Base-by-base conservation (phyloP, 2,113 vertebrate species). In the Sorex araneus region DNA sequence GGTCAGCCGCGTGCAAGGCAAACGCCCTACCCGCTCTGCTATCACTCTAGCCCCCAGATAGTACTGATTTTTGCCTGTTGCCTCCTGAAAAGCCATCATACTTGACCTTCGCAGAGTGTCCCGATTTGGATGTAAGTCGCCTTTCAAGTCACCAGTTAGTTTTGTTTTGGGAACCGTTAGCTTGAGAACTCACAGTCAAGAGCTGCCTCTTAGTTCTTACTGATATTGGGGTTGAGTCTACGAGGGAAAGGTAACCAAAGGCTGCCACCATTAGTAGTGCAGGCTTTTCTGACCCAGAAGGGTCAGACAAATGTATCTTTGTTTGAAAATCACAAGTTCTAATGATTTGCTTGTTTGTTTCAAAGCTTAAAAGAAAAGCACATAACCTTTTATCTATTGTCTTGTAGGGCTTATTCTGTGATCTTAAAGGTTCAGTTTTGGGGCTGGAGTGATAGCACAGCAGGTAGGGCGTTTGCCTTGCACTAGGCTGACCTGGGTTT, bases 291-390 rank as follows among this genome's bases (percentile, higher is more conserved):
- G 13, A 88, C 69, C 88, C 74, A 30, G 0, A 30, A 79, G 50
- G n/a, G 57, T 88, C 45, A 89, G 79, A 54, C 40, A 73, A 15
- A 54, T 18, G 66, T 2, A 30, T 69, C 71, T 85, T 73, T 75
- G 45, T 69, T 82, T 47, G 67, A 63, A 82, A 86, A 16, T 15
- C 92, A 78, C 78, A 32, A 66, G 75, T 34, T n/a, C 84, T 71
- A 60, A 87, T 75, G 81, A 63, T 73, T 78, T 89, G 66, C 74
- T 95, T 93, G 76, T 73, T 83, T 95, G 80, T 50, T 95, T 95
- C 86, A 93, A 80, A 93, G 84, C 50, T 87, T 91, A 16, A 43
- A 60, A 54, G 83, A 40, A 40, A 40, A 40, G 40, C 40, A 40
- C 40, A 40, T 7, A 71, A 43, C 85, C 47, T 74, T n/a, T 89